These are phyloP conservation scores for Riparia riparia DNA, from an alignment of 2,113 vertebrate species.

Conservation along the genomic window DNA sequence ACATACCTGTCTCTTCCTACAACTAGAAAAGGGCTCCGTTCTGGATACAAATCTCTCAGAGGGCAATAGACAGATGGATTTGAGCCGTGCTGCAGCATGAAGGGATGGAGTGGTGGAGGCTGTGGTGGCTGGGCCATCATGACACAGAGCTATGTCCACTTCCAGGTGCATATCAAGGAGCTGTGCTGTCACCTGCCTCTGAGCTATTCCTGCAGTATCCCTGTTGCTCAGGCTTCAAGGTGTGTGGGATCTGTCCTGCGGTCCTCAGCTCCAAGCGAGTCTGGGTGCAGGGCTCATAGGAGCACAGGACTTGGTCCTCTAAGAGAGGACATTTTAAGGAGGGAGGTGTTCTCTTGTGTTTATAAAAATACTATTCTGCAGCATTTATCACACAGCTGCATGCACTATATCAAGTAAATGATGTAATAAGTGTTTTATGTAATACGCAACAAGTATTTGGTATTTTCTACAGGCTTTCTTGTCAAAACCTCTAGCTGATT, in stretches of 20 bases:
- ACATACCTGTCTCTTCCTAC: neutral
- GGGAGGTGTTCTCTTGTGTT: neutral
- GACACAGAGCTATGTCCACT: accelerated
- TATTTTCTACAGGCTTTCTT: slow-evolving; percentile 8
- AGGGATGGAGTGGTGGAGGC: neutral
- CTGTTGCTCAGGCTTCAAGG: neutral
- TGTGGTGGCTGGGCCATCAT: neutral
- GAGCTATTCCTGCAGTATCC: neutral
- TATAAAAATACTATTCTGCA: neutral
- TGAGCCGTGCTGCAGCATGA: neutral
- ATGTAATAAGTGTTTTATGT: neutral
- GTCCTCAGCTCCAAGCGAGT: neutral
- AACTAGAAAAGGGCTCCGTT: neutral
- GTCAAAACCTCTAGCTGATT: neutral
- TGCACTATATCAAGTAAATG: neutral
- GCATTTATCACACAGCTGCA: neutral
- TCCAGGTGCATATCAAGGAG: neutral
- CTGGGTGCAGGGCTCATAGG: neutral
- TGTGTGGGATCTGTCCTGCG: neutral
- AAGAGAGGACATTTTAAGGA: neutral
- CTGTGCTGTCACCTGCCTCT: neutral
- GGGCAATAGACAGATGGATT: neutral
- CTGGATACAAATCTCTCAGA: neutral
- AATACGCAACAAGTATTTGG: neutral
- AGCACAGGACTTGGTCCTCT: neutral